phyloP scores from a whole-genome alignment of 1,140 invertebrate species.

The Drosophila bipectinata region DNA sequence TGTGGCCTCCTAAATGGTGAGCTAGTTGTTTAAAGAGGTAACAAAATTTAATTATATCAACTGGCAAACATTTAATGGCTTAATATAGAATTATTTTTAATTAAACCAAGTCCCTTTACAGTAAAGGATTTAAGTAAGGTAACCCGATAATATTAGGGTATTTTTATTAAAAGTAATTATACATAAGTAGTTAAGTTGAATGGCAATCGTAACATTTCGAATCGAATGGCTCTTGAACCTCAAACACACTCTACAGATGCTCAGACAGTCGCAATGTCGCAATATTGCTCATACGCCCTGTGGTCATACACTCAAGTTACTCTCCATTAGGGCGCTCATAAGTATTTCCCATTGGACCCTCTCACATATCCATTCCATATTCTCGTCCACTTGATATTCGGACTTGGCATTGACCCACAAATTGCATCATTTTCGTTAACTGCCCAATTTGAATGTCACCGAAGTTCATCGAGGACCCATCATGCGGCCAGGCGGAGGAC shows the following conservation, averaged over 20 bases:
- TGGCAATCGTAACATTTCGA: not conserved
- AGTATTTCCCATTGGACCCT: constrained; percentile 28
- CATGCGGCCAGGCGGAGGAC: constrained; percentile 12
- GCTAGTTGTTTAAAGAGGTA: constrained; percentile 16
- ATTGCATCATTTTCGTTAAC: constrained; percentile 64
- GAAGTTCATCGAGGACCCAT: constrained; percentile 46
- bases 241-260: not conserved
- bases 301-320: constrained; percentile 20
- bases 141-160: not conserved
- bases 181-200: too few species aligned
- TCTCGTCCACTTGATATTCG: constrained; percentile 28
- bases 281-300: constrained; percentile 16
- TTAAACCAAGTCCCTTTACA: too few species aligned
- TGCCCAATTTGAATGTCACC: constrained; percentile 59
- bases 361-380: constrained; percentile 35
- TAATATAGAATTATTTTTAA: too few species aligned
- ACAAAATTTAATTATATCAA: constrained; percentile 28
- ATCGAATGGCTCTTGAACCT: not conserved
- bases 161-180: not conserved
- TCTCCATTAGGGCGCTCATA: constrained; percentile 25
- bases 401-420: constrained; percentile 58
- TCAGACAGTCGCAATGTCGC: not conserved
- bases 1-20: not conserved
- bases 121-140: too few species aligned
- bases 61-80: too few species aligned